Percentiles rank a stretch among this genome's conserved stretches.
These are phyloP conservation scores for Eurois occulta DNA, from an alignment of 2,888 invertebrate genomes.

Conservation along the genomic window DNA sequence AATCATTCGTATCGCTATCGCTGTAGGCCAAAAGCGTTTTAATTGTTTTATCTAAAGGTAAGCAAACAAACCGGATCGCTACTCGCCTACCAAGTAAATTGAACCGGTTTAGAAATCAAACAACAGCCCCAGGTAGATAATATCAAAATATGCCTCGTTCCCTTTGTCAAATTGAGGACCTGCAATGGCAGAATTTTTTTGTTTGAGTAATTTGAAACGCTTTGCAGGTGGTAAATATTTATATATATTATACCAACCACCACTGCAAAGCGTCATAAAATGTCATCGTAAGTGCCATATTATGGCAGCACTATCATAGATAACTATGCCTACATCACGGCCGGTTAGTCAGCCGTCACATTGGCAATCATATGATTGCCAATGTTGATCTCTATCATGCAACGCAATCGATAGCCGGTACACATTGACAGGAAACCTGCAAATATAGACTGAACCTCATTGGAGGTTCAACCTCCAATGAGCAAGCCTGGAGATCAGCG, in stretches of 20 bases:
- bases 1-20: slow-evolving; percentile 36
- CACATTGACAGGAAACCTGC: neutral
- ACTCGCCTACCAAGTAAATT: slow-evolving; percentile 40
- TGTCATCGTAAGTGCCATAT: neutral
- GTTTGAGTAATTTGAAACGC: neutral
- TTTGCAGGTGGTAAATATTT: neutral
- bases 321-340: neutral
- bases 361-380: no score
- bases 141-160: slow-evolving; percentile 17
- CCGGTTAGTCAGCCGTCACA: neutral
- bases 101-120: slow-evolving; percentile 44
- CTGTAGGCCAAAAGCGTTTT: slow-evolving; percentile 36
- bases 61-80: slow-evolving; percentile 18
- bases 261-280: neutral
- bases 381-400: neutral
- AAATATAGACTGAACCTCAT: neutral
- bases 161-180: neutral
- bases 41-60: slow-evolving; percentile 45
- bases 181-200: neutral
- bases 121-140: slow-evolving; percentile 25
- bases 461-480: no score
- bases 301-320: no score
- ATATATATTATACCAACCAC: neutral
- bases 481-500: no score
- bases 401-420: neutral